Conservation (phyloP, 1,140 invertebrate genomes). For the Drosophila repleta region DNA sequence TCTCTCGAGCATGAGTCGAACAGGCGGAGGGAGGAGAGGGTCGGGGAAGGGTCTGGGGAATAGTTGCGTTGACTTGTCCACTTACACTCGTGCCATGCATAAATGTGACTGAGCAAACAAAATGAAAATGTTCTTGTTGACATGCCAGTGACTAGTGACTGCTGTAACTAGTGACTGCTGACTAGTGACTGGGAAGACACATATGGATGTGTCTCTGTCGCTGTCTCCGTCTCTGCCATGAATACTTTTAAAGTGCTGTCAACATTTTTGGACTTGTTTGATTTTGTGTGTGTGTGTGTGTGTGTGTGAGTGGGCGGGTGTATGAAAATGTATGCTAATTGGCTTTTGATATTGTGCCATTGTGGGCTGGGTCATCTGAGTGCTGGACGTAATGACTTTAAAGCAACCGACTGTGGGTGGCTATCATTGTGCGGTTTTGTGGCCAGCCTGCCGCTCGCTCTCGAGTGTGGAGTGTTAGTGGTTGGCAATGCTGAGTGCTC, state of each 20-base stretch:
- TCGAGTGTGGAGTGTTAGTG: constrained; percentile 23
- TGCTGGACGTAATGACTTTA: constrained; percentile 49
- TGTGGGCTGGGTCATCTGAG: constrained; percentile 31
- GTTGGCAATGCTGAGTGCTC: constrained; percentile 15
- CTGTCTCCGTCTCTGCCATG: constrained; percentile 40
- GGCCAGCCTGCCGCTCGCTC: constrained; percentile 15
- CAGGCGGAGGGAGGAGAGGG: neutral
- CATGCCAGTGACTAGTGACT: constrained; percentile 43
- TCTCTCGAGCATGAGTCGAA: neutral
- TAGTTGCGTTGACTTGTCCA: constrained; percentile 72
- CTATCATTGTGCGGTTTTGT: constrained; percentile 56
- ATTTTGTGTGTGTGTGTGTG: constrained; percentile 40
- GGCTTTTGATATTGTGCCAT: constrained; percentile 75
- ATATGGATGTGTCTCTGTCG: constrained; percentile 17
- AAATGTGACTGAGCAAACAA: constrained; percentile 70
- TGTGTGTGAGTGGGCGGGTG: constrained; percentile 23
- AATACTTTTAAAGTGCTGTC: constrained; percentile 74
- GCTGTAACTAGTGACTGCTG: constrained; percentile 16
- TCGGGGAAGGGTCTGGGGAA: constrained; percentile 7
- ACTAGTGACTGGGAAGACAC: constrained; percentile 7
- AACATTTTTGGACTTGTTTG: constrained; percentile 75
- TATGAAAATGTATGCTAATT: constrained; percentile 78
- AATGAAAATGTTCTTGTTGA: constrained; percentile 77
- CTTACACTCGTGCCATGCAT: constrained; percentile 45
- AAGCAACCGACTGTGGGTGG: constrained; percentile 27